Evolutionary conservation across 1,140 invertebrate genomes (phyloP).

Genomic region (Ptiloglossa arizonensis): DNA sequence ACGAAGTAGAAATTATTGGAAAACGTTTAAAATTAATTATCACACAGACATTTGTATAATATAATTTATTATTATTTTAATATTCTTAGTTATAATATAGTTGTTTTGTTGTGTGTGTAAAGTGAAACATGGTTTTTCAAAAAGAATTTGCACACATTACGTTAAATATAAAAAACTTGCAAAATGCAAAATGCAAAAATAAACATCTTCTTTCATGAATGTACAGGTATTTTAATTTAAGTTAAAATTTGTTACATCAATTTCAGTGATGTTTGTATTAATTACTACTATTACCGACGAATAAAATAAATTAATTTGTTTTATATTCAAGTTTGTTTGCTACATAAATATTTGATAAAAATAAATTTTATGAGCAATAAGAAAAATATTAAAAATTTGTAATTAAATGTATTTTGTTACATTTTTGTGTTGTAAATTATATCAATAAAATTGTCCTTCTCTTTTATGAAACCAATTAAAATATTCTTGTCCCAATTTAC

Average conservation of each 20-base stretch:
- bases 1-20: conserved; percentile 1
- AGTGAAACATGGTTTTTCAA: neutral
- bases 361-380: conserved; percentile 3
- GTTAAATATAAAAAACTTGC: neutral
- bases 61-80: conserved; percentile 15
- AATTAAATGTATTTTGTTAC: conserved; percentile 24
- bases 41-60: neutral
- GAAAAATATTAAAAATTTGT: conserved; percentile 18
- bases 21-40: conserved; percentile 1
- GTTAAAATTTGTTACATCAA: too few species aligned
- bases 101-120: neutral
- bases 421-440: conserved; percentile 24
- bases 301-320: conserved; percentile 1
- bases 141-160: too few species aligned
- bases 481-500: neutral
- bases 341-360: conserved; percentile 13
- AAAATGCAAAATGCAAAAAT: neutral
- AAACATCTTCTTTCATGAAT: neutral
- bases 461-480: neutral
- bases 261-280: too few species aligned
- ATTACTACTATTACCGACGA: neutral
- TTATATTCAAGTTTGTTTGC: neutral
- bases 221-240: neutral
- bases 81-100: conserved; percentile 6
- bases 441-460: conserved; percentile 33